Evolutionary conservation across 2,888 invertebrate species (phyloP).

Genomic region (Apotomis turbidana): DNA sequence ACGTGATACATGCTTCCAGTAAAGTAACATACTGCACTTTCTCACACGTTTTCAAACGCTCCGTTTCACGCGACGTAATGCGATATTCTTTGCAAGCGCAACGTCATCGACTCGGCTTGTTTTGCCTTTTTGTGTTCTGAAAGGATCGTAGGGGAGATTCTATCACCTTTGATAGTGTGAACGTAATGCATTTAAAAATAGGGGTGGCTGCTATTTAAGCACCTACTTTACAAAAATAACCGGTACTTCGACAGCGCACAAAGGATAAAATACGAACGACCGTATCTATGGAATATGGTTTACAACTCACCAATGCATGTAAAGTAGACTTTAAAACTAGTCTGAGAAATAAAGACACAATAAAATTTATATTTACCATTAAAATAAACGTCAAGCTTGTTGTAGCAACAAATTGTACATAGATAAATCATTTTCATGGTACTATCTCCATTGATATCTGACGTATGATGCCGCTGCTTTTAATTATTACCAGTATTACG

Average conservation of each 20-base stretch:
- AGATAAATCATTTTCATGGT: too few relatives aligned
- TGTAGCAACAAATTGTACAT: too few relatives aligned
- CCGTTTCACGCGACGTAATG: conserved; percentile 75
- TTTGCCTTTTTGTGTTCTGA: conserved; percentile 34
- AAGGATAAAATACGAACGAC: conserved; percentile 3
- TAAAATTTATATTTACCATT: too few relatives aligned
- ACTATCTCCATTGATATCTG: background rate
- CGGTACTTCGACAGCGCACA: conserved; percentile 10
- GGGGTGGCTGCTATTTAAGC: conserved; percentile 26
- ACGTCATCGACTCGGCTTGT: conserved; percentile 40
- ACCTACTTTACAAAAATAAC: conserved; percentile 22
- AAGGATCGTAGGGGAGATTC: conserved; percentile 39
- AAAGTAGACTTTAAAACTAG: too few relatives aligned
- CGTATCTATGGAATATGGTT: background rate
- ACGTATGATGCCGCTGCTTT: background rate
- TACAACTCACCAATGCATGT: background rate
- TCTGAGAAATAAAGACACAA: too few relatives aligned
- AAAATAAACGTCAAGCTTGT: too few relatives aligned
- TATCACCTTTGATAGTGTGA: conserved; percentile 38
- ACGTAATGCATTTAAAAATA: conserved; percentile 40
- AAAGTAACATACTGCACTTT: conserved; percentile 47
- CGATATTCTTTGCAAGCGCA: conserved; percentile 70
- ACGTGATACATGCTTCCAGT: conserved; percentile 11
- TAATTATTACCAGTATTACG: conserved; percentile 14
- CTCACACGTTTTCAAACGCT: conserved; percentile 71